Conservation (phyloP, 2,113 vertebrate genomes). For the Leptocoma aspasia region DNA sequence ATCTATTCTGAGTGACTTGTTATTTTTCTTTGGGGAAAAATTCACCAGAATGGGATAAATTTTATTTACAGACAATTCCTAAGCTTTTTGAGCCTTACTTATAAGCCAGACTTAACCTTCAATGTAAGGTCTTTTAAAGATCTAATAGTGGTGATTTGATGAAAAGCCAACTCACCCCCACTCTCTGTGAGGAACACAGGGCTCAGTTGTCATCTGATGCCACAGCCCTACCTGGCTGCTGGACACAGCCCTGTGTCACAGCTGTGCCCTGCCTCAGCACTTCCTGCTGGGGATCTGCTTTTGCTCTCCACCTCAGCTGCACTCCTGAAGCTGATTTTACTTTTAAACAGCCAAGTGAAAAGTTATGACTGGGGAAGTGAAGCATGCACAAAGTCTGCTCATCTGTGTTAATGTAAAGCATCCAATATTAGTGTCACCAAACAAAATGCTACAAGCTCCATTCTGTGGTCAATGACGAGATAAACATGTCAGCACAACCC, state of each 20-base stretch:
- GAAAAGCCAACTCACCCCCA: background rate
- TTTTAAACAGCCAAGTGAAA: background rate
- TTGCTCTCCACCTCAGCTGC: background rate
- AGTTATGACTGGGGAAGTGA: background rate
- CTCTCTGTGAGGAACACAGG: background rate
- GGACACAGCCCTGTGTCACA: rapidly evolving
- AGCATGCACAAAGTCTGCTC: background rate
- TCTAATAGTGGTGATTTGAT: rapidly evolving
- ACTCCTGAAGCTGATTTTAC: background rate
- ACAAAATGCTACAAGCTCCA: background rate
- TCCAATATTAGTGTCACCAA: background rate
- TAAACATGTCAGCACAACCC: background rate
- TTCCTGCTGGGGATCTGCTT: background rate
- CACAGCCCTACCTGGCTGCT: background rate
- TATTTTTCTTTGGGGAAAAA: background rate
- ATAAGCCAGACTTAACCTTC: background rate
- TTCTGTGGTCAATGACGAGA: background rate
- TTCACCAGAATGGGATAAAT: background rate
- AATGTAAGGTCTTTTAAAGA: background rate
- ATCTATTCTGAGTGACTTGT: background rate
- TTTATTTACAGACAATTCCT: background rate
- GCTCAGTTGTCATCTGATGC: rapidly evolving
- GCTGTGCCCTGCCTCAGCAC: too few relatives aligned
- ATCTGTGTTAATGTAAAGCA: background rate
- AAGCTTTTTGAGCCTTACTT: background rate